Conservation (phyloP, 2,888 invertebrate genomes). For the Xestobium rufovillosum region DNA sequence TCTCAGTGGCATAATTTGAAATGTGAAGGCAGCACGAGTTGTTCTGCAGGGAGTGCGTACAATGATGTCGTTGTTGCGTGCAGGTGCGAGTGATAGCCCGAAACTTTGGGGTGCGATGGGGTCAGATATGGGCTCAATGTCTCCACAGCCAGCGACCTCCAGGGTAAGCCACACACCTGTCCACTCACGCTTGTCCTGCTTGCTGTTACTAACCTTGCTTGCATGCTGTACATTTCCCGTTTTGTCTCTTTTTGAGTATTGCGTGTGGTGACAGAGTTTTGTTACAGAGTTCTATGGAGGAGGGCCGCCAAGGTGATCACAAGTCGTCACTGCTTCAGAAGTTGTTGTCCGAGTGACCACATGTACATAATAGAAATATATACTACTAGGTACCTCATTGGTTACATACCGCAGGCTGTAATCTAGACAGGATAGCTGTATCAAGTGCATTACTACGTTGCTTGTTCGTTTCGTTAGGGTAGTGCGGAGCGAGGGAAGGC, state of each 20-base stretch:
- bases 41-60: slow-evolving; percentile 39
- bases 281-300: slow-evolving; percentile 66
- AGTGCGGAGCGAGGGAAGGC: slow-evolving; percentile 36
- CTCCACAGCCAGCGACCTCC: slow-evolving; percentile 50
- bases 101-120: slow-evolving; percentile 49
- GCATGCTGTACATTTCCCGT: slow-evolving; percentile 37
- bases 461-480: slow-evolving; percentile 40
- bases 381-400: slow-evolving; percentile 47
- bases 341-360: slow-evolving; percentile 70
- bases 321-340: slow-evolving; percentile 76
- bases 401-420: slow-evolving; percentile 45
- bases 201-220: slow-evolving; percentile 32
- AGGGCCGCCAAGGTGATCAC: slow-evolving; percentile 68
- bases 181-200: slow-evolving; percentile 36
- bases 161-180: slow-evolving; percentile 52
- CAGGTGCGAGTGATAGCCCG: slow-evolving; percentile 49
- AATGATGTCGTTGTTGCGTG: slow-evolving; percentile 45
- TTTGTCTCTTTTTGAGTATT: slow-evolving; percentile 28
- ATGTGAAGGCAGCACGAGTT: slow-evolving; percentile 7
- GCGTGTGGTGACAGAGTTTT: slow-evolving; percentile 8
- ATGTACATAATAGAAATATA: slow-evolving; percentile 45
- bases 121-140: slow-evolving; percentile 47
- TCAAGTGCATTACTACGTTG: slow-evolving; percentile 45
- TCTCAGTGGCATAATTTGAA: too few species aligned
- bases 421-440: slow-evolving; percentile 46